Evolutionary conservation across 2,113 vertebrate species (phyloP), one percentile per base, ranked within the genome.

Genomic region (Megalops atlanticus): DNA sequence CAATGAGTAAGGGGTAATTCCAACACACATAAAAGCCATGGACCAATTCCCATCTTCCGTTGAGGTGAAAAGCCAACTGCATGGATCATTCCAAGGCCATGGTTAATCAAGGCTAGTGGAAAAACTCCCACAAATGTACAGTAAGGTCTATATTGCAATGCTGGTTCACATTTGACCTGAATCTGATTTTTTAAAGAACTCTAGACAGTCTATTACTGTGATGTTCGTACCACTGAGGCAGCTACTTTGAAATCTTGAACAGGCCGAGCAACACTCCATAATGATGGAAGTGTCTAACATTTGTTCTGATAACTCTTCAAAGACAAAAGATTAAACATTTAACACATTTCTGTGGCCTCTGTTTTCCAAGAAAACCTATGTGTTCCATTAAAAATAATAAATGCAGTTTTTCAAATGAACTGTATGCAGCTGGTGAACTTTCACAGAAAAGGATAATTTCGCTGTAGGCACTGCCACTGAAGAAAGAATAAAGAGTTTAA

Each of bases 401-500:
- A n/a, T n/a, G n/a, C n/a, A n/a, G n/a, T n/a, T n/a, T n/a, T n/a
- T n/a, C n/a, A n/a, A n/a, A n/a, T n/a, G n/a, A n/a, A n/a, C n/a
- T n/a, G n/a, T n/a, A n/a, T n/a, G n/a, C n/a, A n/a, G n/a, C n/a
- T n/a, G 52, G 21, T 6, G n/a, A 58, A 58, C 21, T 45, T 36
- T 77, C 5, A 49, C 7, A 58, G 16, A 45, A n/a, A n/a, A n/a
- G n/a, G n/a, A n/a, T n/a, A n/a, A n/a, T n/a, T n/a, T n/a, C n/a
- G n/a, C n/a, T n/a, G n/a, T n/a, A n/a, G 16, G 45, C 49, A 16
- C 31, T 39, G 47, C 33, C 47, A 77, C 38, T 1, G 39, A 14
- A 49, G 47, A 49, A 49, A 49, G 12, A 58, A n/a, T 64, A 31
- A 73, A 77, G 21, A 58, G 39, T 39, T 78, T 38, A 35, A 78